Evolutionary conservation across 2,888 invertebrate species (phyloP).

Genomic region (Diachrysia chrysitis): DNA sequence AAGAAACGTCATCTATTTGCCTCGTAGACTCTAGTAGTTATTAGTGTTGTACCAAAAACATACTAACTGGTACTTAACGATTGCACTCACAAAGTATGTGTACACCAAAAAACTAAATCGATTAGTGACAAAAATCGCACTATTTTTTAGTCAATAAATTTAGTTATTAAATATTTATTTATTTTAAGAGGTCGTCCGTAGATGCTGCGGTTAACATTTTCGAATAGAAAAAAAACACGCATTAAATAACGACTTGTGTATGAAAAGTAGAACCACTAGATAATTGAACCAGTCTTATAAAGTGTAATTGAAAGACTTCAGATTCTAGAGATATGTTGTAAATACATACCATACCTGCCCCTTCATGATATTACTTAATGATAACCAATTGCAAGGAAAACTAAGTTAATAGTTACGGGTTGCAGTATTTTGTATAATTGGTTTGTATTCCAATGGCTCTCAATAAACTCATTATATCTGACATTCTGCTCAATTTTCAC

Average conservation of each 20-base stretch:
- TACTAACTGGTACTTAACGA: background rate
- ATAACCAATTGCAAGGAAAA: background rate
- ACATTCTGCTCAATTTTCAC: background rate
- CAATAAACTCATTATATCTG: background rate
- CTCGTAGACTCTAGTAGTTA: background rate
- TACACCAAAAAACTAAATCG: no score
- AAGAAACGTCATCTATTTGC: background rate
- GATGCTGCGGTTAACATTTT: background rate
- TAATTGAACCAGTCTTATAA: conserved; percentile 8
- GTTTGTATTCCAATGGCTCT: background rate
- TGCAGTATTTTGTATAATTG: background rate
- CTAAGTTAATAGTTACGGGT: background rate
- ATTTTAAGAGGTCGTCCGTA: no score
- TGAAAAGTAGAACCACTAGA: background rate
- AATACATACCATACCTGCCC: background rate
- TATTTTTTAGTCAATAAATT: no score
- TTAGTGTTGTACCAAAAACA: background rate
- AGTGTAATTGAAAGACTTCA: conserved; percentile 5
- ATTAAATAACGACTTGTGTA: background rate
- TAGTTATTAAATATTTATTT: no score
- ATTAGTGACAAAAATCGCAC: no score
- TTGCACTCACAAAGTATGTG: background rate
- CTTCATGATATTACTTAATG: background rate
- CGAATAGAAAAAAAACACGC: background rate
- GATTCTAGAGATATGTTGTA: conserved; percentile 5